Evolutionary conservation across 1,140 invertebrate genomes (phyloP), one percentile per base, ranked within the genome.

Genomic region (Glomeris maerens): DNA sequence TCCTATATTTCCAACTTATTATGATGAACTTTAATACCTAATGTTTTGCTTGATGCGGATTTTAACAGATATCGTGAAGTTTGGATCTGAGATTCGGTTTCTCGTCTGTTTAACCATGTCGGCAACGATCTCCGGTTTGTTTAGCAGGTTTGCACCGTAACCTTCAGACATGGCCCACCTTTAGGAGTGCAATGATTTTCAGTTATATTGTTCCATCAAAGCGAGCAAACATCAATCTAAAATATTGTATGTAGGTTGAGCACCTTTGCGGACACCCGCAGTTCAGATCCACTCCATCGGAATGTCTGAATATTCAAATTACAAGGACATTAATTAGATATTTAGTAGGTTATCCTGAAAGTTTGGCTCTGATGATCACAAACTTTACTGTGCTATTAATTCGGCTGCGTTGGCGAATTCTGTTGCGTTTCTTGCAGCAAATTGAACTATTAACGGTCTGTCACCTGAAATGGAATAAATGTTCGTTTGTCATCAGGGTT

Each of bases 201-300:
- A n/a, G n/a, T n/a, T n/a, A n/a, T n/a, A n/a, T n/a, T n/a, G n/a
- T n/a, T n/a, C n/a, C n/a, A n/a, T n/a, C n/a, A n/a, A n/a, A n/a
- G n/a, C n/a, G n/a, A n/a, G n/a, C n/a, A n/a, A n/a, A n/a, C n/a
- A n/a, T n/a, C n/a, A n/a, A n/a, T n/a, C n/a, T n/a, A n/a, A n/a
- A n/a, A n/a, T n/a, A n/a, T n/a, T n/a, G n/a, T n/a, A n/a, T n/a
- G n/a, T n/a, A n/a, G n/a, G n/a, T 26, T 49, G 44, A 27, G 31
- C 49, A 73, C 65, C 79, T 74, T 68, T 98, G 93, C 10, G 94
- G 93, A 62, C 94, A 97, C 5, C 94, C 93, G 74, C 92, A 96
- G 64, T 97, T 98, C 27, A 98, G 69, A 72, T 97, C 92, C 2
- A 93, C 80, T 22, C 92, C 93, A 75, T 89, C 81, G 44, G 79